Percentiles rank a stretch among this genome's conserved stretches.
These are phyloP conservation scores for Hypomecis punctinalis DNA, from an alignment of 2,888 invertebrate species.

Conservation along the genomic window DNA sequence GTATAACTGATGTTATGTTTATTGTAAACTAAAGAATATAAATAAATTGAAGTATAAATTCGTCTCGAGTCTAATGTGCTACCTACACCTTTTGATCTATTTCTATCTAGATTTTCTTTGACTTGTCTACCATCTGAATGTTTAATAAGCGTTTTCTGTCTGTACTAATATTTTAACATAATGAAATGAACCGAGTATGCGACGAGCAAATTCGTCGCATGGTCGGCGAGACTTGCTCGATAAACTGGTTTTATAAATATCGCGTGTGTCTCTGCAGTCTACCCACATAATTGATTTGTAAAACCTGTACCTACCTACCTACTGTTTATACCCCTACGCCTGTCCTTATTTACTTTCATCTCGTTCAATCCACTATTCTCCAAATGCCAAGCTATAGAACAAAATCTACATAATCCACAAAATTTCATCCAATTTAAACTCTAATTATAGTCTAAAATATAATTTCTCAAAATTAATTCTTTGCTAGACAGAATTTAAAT, in stretches of 20 bases:
- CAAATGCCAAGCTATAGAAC: neutral
- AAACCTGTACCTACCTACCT: neutral
- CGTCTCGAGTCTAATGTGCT: constrained; percentile 69
- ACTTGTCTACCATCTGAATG: constrained; percentile 24
- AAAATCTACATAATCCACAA: constrained; percentile 1
- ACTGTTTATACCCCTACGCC: constrained; percentile 5
- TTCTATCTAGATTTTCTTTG: constrained; percentile 33
- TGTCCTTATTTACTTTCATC: constrained; percentile 10
- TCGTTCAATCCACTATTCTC: constrained; percentile 47
- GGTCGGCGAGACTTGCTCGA: constrained; percentile 13
- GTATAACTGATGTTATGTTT: constrained; percentile 75
- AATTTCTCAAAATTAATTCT: neutral
- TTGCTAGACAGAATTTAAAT: constrained; percentile 9
- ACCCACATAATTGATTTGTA: constrained; percentile 2
- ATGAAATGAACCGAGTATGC: constrained; percentile 10
- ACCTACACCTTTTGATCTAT: constrained; percentile 51
- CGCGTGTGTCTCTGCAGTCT: constrained; percentile 8
- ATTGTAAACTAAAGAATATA: constrained; percentile 63
- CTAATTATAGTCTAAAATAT: neutral
- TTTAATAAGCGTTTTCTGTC: constrained; percentile 27
- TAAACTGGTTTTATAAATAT: constrained; percentile 1
- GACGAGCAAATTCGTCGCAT: constrained; percentile 15
- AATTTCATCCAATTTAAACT: neutral
- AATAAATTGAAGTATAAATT: constrained; percentile 51
- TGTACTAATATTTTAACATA: constrained; percentile 22